phyloP scores from a whole-genome alignment of 2,113 vertebrate species.

The Casuarius casuarius region DNA sequence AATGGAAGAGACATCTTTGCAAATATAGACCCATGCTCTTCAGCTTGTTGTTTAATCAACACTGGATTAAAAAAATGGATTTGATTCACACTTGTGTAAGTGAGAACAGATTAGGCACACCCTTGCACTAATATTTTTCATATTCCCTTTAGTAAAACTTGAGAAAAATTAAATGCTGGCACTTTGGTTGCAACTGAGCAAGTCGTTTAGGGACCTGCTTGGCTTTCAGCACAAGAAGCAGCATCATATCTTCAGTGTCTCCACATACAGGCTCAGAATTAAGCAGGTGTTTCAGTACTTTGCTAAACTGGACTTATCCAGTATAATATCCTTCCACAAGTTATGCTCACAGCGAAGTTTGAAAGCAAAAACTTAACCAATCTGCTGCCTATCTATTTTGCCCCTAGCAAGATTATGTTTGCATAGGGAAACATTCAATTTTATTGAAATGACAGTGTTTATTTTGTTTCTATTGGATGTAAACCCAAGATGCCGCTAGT shows the following conservation, averaged over 20 bases:
- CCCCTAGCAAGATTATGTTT: background rate
- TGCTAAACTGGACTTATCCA: background rate
- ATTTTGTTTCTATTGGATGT: background rate
- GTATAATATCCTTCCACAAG: background rate
- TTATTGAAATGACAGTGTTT: background rate
- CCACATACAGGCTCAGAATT: background rate
- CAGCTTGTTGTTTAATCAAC: background rate
- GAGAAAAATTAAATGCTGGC: conserved; percentile 4
- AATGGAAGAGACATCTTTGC: background rate
- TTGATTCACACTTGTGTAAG: background rate
- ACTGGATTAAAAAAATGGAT: background rate
- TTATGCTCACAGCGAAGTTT: background rate
- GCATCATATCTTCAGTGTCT: background rate
- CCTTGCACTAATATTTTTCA: background rate
- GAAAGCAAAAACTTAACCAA: background rate
- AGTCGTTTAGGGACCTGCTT: background rate
- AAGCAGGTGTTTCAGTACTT: background rate
- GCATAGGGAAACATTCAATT: background rate
- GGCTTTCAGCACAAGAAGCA: background rate
- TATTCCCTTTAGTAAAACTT: background rate
- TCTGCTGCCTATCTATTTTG: background rate
- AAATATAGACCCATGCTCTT: background rate
- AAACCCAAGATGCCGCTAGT: background rate
- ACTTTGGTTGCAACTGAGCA: background rate
- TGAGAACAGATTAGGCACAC: background rate